A percentile compares a stretch with the other conserved stretches of the same genome.
Conservation (phyloP, 1,140 invertebrate genomes). For the Oryctes rhinoceros region DNA sequence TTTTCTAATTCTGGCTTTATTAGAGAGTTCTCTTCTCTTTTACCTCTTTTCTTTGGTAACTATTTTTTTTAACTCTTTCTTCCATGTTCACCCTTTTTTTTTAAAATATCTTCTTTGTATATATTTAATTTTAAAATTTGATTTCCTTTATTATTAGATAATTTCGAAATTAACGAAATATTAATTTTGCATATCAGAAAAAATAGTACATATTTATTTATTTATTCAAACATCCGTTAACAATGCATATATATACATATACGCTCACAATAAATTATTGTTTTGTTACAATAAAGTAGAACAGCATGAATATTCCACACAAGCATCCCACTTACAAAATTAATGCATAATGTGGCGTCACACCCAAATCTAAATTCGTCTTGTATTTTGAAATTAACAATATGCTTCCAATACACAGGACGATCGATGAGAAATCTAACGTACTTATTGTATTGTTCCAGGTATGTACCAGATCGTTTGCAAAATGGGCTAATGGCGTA, state of each 20-base stretch:
- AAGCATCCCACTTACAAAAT: conserved; percentile 18
- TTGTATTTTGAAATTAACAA: conserved; percentile 13
- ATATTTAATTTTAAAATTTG: no score
- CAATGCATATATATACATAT: background rate
- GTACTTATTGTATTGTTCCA: background rate
- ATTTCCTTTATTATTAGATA: no score
- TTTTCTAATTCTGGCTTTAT: no score
- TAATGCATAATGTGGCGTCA: conserved; percentile 11
- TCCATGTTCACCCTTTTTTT: no score
- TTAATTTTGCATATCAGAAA: no score
- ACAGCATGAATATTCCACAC: background rate
- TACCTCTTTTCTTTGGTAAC: no score
- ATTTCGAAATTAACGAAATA: no score
- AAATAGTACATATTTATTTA: no score
- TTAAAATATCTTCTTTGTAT: no score
- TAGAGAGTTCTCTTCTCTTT: no score
- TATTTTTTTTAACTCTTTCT: no score
- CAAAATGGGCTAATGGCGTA: conserved; percentile 19
- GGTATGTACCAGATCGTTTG: background rate
- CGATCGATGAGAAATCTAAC: background rate
- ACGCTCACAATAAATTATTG: conserved; percentile 12
- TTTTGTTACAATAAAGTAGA: conserved; percentile 4
- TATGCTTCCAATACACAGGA: background rate
- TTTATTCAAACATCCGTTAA: no score
- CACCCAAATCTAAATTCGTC: conserved; percentile 21